phyloP scores from a whole-genome alignment of 2,888 invertebrate genomes.

The Drosophila quasianomalipes region DNA sequence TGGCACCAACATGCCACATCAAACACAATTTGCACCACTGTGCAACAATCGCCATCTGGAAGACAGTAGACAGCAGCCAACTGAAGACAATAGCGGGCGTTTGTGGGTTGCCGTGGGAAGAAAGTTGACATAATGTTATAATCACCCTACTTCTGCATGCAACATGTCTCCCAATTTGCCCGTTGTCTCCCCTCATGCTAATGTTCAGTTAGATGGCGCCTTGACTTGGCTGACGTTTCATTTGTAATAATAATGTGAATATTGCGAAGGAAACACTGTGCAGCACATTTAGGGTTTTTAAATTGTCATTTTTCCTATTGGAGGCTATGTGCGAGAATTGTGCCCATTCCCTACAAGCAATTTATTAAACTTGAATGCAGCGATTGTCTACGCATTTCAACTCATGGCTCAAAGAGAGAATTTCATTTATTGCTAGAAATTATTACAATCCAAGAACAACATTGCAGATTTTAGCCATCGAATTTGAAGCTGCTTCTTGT shows the following conservation, averaged over 20 bases:
- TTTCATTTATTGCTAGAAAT: not conserved
- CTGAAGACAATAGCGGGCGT: slow-evolving; percentile 49
- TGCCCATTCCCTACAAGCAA: not conserved
- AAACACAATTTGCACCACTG: slow-evolving; percentile 50
- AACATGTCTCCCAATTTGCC: slow-evolving; percentile 8
- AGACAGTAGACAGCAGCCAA: slow-evolving; percentile 1
- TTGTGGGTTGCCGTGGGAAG: slow-evolving; percentile 70
- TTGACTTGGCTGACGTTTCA: slow-evolving; percentile 58
- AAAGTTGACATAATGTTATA: slow-evolving; percentile 80
- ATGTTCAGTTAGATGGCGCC: slow-evolving; percentile 52
- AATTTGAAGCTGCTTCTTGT: not conserved
- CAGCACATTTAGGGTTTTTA: slow-evolving; percentile 27
- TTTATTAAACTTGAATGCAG: not conserved
- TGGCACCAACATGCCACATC: slow-evolving; percentile 43
- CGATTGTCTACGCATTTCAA: not conserved
- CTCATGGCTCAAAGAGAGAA: not conserved
- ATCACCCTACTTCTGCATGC: slow-evolving; percentile 64
- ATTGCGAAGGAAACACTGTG: slow-evolving; percentile 55
- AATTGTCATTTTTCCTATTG: not conserved
- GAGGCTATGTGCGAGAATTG: too few species aligned
- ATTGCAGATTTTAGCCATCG: not conserved
- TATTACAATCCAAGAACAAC: not conserved
- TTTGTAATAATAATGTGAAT: slow-evolving; percentile 72
- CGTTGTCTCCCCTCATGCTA: slow-evolving; percentile 15
- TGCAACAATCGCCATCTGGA: slow-evolving; percentile 21